Evolutionary conservation across 2,797 vertebrate genomes (phyloP).

Genomic region (Cheracebus regulus): DNA sequence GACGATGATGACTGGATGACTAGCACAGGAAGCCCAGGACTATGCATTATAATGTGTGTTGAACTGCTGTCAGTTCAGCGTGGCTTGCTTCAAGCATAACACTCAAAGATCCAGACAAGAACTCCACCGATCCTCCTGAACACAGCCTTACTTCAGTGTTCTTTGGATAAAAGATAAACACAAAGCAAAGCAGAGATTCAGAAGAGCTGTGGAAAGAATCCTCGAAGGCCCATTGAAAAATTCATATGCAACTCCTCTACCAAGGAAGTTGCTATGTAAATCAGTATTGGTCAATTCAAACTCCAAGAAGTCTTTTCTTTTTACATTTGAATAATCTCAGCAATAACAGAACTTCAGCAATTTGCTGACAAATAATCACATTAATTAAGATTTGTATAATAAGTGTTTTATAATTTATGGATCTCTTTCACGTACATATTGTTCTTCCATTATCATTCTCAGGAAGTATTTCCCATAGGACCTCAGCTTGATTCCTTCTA

Average conservation of each 20-base stretch:
- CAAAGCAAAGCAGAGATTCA: background rate
- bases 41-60: background rate
- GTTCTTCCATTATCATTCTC: conserved; percentile 17
- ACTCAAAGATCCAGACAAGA: background rate
- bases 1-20: background rate
- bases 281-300: conserved; percentile 9
- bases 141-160: background rate
- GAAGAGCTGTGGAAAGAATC: background rate
- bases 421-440: background rate
- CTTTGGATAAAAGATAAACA: background rate
- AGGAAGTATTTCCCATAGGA: conserved; percentile 20
- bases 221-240: background rate
- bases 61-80: background rate
- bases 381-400: conserved; percentile 32
- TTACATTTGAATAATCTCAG: conserved; percentile 25
- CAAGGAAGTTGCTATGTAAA: background rate
- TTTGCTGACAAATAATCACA: conserved; percentile 40
- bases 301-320: background rate
- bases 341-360: conserved; percentile 38
- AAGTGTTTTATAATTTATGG: conserved; percentile 12
- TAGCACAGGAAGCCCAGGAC: background rate
- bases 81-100: background rate
- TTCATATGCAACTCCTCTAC: background rate
- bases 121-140: background rate
- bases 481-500: background rate